Conservation (phyloP, 2,888 invertebrate species). For the Drosophila infuscata region DNA sequence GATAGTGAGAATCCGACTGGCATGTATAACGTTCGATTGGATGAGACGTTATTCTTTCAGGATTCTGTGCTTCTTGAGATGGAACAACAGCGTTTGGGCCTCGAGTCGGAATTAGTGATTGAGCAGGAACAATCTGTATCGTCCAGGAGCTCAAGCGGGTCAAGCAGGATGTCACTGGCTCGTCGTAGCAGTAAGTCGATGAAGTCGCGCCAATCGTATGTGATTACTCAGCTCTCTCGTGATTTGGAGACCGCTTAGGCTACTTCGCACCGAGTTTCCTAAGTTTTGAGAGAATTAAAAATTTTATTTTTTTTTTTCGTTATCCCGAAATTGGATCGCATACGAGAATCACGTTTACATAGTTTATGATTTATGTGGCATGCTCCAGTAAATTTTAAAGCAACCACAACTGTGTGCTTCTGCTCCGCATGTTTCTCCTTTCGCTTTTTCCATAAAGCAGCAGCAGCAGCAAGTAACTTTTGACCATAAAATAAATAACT, state of each 20-base stretch:
- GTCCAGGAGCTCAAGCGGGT: neutral
- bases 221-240: neutral
- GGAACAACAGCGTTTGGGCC: conserved; percentile 10
- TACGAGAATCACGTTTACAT: conserved; percentile 65
- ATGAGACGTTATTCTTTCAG: conserved; percentile 45
- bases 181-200: neutral
- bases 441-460: conserved; percentile 56
- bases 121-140: neutral
- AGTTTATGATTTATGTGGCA: conserved; percentile 71
- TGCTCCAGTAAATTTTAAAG: conserved; percentile 66
- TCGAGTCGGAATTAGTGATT: neutral
- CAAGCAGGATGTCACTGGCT: neutral
- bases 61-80: conserved; percentile 47
- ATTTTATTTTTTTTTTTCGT: neutral
- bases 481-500: conserved; percentile 81
- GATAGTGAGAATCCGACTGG: conserved; percentile 62
- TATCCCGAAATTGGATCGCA: conserved; percentile 16
- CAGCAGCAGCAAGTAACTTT: conserved; percentile 67
- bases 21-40: conserved; percentile 52
- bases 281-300: conserved; percentile 19
- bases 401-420: conserved; percentile 38
- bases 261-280: neutral
- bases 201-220: neutral
- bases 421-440: neutral
- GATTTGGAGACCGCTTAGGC: conserved; percentile 6